Percentiles rank a stretch among this genome's conserved stretches.
Conservation (phyloP, 2,888 invertebrate species). For the Dasypolia templi region DNA sequence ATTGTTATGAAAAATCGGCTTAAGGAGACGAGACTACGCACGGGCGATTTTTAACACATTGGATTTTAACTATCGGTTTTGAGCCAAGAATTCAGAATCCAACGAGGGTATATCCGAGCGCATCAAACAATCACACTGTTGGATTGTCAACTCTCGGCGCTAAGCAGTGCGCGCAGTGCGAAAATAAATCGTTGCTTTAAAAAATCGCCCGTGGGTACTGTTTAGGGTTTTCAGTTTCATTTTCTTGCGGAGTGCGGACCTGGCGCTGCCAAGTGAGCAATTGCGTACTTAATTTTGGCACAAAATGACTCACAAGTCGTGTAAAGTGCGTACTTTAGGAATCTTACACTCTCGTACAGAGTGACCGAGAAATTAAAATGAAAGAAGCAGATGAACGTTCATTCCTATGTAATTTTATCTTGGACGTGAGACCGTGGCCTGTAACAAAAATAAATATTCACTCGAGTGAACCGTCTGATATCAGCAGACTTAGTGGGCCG, state of each 20-base stretch:
- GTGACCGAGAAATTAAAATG: neutral
- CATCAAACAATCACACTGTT: too few relatives aligned
- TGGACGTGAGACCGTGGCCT: neutral
- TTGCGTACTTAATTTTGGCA: neutral
- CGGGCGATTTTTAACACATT: too few relatives aligned
- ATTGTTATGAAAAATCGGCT: too few relatives aligned
- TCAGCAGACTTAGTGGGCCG: slow-evolving; percentile 18
- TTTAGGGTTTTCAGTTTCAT: neutral
- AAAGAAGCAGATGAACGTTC: neutral
- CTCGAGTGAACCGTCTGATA: neutral
- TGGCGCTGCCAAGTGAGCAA: neutral
- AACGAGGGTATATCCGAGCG: too few relatives aligned
- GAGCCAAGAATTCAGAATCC: too few relatives aligned
- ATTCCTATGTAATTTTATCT: neutral
- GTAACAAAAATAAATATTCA: neutral
- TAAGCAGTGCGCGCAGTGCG: neutral
- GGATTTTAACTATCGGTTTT: too few relatives aligned
- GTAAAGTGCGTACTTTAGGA: neutral
- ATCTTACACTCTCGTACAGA: neutral
- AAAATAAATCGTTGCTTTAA: neutral
- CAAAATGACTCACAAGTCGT: neutral
- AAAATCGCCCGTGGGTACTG: neutral
- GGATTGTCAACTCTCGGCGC: too few relatives aligned
- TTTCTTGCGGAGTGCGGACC: neutral
- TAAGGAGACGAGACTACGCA: too few relatives aligned